Base-by-base conservation (phyloP, 1,140 invertebrate species). In the Heliconius nattereri region DNA sequence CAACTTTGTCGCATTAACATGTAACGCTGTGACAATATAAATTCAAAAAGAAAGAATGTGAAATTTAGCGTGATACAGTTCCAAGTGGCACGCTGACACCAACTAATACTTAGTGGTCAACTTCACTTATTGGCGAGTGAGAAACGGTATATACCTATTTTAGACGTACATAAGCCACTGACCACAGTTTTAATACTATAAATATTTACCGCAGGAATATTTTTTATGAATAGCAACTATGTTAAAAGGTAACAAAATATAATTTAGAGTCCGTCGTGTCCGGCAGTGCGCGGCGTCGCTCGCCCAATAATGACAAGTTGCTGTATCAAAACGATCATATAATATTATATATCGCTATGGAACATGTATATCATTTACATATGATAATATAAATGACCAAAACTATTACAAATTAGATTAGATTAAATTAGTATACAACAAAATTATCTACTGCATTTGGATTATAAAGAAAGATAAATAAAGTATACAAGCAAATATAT, bases 231-330 rank as follows among this genome's bases (percentile, higher is more conserved):
- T 78, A 78, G 76, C 71, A 71, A 73, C 76, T 78, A 78, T 71
- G 57, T 78, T 78, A 78, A n/a, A n/a, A 71, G 76, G 76, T 78
- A 78, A 78, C 76, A 78, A 78, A 78, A 78, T 78, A 78, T 78
- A 78, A 60, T 71, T 52, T 75, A 75, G 35, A 35, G 37, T 45
- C 57, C 60, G 75, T 32, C 75, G 75, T 26, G 60, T 66, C 60
- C 16, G 60, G 60, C 60, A n/a, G 60, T 29, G 26, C 60, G 60
- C 7, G 60, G 60, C 60, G 60, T 7, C 60, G 60, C 9, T 66
- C 23, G 23, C 26, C 60, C 60, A 26, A 66, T 29, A 66, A 66
- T 66, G 60, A 66, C 26, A 66, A 29, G 1, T 66, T 66, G 60
- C 60, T 66, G 13, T 13, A 29, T 26, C 9, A 66, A n/a, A 60